phyloP scores from a whole-genome alignment of 2,888 invertebrate species.

The Galerucella pusilla region DNA sequence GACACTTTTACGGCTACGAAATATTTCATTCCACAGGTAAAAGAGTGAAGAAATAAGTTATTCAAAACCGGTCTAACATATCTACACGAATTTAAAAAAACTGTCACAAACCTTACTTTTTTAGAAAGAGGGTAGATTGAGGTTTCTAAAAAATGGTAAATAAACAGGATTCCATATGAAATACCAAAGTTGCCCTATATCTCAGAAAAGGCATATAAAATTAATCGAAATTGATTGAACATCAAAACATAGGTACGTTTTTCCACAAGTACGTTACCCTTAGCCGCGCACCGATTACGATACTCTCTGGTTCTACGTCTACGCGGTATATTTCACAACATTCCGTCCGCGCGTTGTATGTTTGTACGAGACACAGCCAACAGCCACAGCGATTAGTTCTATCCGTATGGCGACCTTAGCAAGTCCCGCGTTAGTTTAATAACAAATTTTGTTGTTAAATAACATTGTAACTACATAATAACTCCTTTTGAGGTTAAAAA shows the following conservation, averaged over 20 bases:
- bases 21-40: too few species aligned
- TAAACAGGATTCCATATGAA: too few species aligned
- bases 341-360: constrained; percentile 2
- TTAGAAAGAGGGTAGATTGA: too few species aligned
- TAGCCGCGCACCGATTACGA: background rate
- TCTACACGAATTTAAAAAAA: too few species aligned
- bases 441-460: background rate
- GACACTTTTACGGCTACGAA: too few species aligned
- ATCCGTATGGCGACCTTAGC: constrained; percentile 11
- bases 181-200: too few species aligned
- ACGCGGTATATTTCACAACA: constrained; percentile 1
- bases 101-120: too few species aligned
- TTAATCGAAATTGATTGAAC: background rate
- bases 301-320: constrained; percentile 9
- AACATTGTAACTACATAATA: background rate
- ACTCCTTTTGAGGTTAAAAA: background rate
- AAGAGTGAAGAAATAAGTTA: too few species aligned
- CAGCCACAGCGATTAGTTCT: constrained; percentile 12
- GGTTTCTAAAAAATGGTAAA: too few species aligned
- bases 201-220: background rate
- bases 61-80: too few species aligned
- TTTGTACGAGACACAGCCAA: background rate
- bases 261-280: constrained; percentile 10
- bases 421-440: constrained; percentile 7
- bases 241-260: background rate